These are phyloP conservation scores for Drosophila paracracens DNA, from an alignment of 2,888 invertebrate genomes.

Conservation along the genomic window DNA sequence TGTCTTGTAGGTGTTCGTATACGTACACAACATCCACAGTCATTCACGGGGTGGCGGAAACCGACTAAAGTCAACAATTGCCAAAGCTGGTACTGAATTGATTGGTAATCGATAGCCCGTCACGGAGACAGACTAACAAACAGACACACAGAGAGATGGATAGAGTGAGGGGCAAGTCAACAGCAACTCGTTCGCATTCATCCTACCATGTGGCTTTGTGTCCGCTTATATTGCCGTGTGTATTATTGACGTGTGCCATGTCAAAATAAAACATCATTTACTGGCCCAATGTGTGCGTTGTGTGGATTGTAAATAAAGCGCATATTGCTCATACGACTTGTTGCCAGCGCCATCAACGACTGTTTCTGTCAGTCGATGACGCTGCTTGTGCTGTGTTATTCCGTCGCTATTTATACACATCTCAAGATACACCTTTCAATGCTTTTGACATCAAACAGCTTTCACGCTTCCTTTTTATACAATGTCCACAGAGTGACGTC, in stretches of 20 bases:
- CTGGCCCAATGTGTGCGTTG: constrained; percentile 25
- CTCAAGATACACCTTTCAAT: constrained; percentile 3
- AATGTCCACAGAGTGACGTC: neutral
- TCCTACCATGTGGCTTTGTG: constrained; percentile 15
- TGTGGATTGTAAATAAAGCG: constrained; percentile 67
- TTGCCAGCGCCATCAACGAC: constrained; percentile 47
- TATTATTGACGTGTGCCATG: constrained; percentile 73
- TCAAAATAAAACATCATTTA: constrained; percentile 68
- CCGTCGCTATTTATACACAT: constrained; percentile 5
- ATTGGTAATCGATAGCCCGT: constrained; percentile 74
- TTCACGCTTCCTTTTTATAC: neutral
- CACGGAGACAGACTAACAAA: constrained; percentile 6
- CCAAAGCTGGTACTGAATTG: constrained; percentile 58
- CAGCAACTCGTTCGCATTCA: constrained; percentile 39
- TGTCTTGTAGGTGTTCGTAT: neutral
- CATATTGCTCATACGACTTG: constrained; percentile 76
- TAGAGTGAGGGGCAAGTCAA: constrained; percentile 13
- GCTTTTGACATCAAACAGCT: neutral
- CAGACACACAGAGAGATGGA: constrained; percentile 13
- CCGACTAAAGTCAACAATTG: constrained; percentile 74
- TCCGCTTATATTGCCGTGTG: constrained; percentile 44
- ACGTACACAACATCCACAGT: neutral
- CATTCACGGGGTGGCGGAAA: constrained; percentile 30
- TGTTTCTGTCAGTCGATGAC: constrained; percentile 21
- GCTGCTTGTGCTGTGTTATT: neutral